Conservation (phyloP, 2,888 invertebrate genomes). For the Nebria salina region DNA sequence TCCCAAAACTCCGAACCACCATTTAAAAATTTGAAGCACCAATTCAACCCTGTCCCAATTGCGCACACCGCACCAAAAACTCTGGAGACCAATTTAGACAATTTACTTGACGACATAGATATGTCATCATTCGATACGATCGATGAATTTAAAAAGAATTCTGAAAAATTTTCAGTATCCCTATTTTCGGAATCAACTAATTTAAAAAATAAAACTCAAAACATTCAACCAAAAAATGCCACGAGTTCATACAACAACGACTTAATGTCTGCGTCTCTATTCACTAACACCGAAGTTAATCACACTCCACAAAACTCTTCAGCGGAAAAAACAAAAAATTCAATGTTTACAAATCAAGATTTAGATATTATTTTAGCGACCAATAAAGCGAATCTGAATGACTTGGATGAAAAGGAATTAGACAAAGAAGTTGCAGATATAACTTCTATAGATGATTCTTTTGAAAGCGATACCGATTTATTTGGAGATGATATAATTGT, state of each 20-base stretch:
- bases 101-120: constrained; percentile 17
- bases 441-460: constrained; percentile 28
- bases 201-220: neutral
- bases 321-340: neutral
- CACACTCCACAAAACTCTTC: neutral
- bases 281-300: constrained; percentile 16
- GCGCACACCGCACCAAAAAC: neutral
- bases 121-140: neutral
- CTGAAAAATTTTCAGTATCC: neutral
- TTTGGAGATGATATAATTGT: constrained; percentile 51
- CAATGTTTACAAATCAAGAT: constrained; percentile 3
- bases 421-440: constrained; percentile 36
- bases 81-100: constrained; percentile 22
- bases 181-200: neutral
- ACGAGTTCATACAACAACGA: neutral
- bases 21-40: too few relatives aligned
- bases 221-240: neutral
- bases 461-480: constrained; percentile 33
- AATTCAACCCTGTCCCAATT: too few relatives aligned
- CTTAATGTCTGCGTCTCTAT: constrained; percentile 27
- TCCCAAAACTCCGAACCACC: neutral
- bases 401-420: constrained; percentile 48
- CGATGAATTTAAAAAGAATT: neutral
- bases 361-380: constrained; percentile 25
- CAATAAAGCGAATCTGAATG: constrained; percentile 41